Percentiles rank a stretch among this genome's conserved stretches.
Evolutionary conservation across 2,113 vertebrate species (phyloP).

Genomic region (Python bivittatus): DNA sequence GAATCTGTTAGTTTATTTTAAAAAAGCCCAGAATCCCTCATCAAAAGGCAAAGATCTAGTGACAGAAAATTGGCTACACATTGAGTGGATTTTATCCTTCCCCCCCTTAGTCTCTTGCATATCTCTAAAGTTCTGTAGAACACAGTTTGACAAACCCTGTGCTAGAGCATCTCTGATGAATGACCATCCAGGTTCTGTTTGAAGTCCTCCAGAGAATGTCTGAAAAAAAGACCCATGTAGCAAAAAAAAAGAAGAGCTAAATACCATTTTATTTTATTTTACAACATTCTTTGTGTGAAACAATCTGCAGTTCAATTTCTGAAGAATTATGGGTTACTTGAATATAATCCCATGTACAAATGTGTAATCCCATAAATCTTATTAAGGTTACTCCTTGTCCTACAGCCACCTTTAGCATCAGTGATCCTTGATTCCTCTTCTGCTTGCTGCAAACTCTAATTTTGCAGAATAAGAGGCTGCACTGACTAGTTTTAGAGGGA

Average conservation of each 20-base stretch:
- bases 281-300: not conserved
- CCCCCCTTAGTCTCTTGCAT: not conserved
- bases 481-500: not conserved
- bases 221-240: not conserved
- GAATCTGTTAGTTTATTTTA: not conserved
- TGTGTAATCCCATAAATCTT: constrained; percentile 32
- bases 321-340: constrained; percentile 3
- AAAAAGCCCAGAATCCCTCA: not conserved
- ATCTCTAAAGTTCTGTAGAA: not conserved
- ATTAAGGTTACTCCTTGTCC: constrained; percentile 29
- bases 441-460: not conserved
- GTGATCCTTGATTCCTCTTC: not conserved
- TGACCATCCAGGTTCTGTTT: not conserved
- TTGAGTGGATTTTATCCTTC: not conserved
- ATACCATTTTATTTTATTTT: not conserved
- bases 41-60: not conserved
- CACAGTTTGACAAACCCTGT: not conserved
- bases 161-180: not conserved
- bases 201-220: not conserved
- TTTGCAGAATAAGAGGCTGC: not conserved
- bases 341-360: constrained; percentile 9
- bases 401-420: not conserved
- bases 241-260: too few species aligned
- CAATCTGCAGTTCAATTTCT: not conserved
- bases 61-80: too few species aligned